These are phyloP conservation scores for Polyommatus iphigenia DNA, from an alignment of 2,888 invertebrate species.

Conservation along the genomic window DNA sequence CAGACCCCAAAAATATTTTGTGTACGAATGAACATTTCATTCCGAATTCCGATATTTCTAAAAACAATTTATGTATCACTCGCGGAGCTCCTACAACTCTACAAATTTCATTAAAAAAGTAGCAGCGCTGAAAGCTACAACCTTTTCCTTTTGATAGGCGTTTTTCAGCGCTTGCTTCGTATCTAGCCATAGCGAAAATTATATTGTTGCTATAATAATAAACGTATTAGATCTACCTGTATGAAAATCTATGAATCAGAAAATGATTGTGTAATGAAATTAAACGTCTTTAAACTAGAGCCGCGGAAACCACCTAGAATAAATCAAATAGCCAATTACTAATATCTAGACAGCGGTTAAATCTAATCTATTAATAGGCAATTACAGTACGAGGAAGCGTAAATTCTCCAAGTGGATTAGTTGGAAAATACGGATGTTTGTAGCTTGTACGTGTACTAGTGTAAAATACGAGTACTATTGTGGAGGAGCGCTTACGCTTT, in stretches of 20 bases:
- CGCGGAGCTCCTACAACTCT: too few relatives aligned
- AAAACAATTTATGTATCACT: too few relatives aligned
- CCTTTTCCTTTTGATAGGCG: too few relatives aligned
- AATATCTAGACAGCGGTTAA: conserved; percentile 12
- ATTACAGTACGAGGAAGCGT: conserved; percentile 8
- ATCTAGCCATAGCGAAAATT: neutral
- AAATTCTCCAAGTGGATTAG: conserved; percentile 5
- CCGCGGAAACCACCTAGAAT: neutral
- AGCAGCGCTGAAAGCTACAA: too few relatives aligned
- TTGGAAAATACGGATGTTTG: conserved; percentile 25
- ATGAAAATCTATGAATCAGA: neutral
- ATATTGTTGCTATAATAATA: neutral
- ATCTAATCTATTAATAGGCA: neutral
- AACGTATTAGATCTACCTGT: neutral
- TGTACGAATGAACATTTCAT: too few relatives aligned
- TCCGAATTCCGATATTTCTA: too few relatives aligned
- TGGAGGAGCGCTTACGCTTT: conserved; percentile 4
- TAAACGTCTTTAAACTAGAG: neutral
- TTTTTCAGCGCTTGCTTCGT: neutral
- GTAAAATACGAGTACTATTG: neutral
- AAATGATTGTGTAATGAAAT: conserved; percentile 3
- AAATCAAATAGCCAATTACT: neutral
- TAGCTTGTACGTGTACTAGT: neutral
- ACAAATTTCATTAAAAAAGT: too few relatives aligned
- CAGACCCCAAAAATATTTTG: too few relatives aligned